These are phyloP conservation scores for Lordiphosa andalusiaca DNA, from an alignment of 2,888 invertebrate species.

Conservation along the genomic window DNA sequence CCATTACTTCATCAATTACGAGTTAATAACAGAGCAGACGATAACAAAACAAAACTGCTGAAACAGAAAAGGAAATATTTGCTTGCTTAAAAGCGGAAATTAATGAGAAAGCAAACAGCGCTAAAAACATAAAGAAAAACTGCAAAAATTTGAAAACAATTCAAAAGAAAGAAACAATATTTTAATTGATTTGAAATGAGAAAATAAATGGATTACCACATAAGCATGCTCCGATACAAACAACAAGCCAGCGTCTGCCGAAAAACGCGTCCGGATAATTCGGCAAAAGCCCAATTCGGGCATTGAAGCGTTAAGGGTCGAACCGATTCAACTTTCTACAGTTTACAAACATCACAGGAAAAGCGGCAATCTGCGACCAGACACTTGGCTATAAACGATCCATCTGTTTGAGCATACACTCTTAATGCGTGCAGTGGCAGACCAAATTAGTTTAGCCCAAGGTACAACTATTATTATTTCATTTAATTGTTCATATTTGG, in stretches of 20 bases:
- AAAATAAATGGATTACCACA: slow-evolving; percentile 35
- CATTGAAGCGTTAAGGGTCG: slow-evolving; percentile 19
- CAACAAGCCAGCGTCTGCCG: slow-evolving; percentile 1
- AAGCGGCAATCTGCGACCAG: neutral
- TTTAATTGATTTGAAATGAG: slow-evolving; percentile 67
- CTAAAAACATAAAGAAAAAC: slow-evolving; percentile 4
- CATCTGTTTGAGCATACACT: slow-evolving; percentile 3
- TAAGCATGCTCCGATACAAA: slow-evolving; percentile 7
- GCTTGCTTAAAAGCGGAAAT: slow-evolving; percentile 17
- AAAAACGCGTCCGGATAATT: slow-evolving; percentile 9
- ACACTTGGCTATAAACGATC: slow-evolving; percentile 7
- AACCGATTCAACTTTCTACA: slow-evolving; percentile 40
- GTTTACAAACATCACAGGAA: neutral
- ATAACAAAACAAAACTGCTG: slow-evolving; percentile 15
- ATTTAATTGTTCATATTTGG: slow-evolving; percentile 28
- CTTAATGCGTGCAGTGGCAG: slow-evolving; percentile 8
- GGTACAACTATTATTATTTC: slow-evolving; percentile 22
- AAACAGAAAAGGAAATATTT: slow-evolving; percentile 29
- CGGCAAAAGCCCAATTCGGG: slow-evolving; percentile 14
- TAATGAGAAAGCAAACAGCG: slow-evolving; percentile 6
- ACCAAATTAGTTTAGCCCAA: slow-evolving; percentile 13
- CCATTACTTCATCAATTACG: slow-evolving; percentile 9
- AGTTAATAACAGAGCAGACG: slow-evolving; percentile 8
- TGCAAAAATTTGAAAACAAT: slow-evolving; percentile 14
- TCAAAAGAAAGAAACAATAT: slow-evolving; percentile 35